These are phyloP conservation scores for Helleia helle DNA, from an alignment of 2,888 invertebrate genomes.

Conservation along the genomic window DNA sequence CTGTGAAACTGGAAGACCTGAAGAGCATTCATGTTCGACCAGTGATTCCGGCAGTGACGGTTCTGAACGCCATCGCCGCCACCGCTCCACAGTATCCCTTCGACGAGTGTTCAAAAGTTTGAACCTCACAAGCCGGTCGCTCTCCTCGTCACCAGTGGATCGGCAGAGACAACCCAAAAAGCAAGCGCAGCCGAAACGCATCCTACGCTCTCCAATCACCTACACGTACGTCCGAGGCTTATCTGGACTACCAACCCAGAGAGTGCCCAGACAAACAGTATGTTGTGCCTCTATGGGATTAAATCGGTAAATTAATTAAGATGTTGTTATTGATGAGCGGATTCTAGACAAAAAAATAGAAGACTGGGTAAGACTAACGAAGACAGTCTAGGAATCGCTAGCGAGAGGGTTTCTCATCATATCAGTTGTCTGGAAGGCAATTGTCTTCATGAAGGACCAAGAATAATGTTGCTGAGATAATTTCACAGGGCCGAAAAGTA, in stretches of 20 bases:
- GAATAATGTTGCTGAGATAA: conserved; percentile 6
- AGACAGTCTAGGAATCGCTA: conserved; percentile 43
- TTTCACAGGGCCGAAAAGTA: neutral
- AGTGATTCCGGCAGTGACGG: conserved; percentile 79
- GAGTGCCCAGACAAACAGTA: conserved; percentile 78
- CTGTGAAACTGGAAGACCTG: conserved; percentile 45
- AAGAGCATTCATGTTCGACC: conserved; percentile 64
- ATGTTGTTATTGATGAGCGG: conserved; percentile 6
- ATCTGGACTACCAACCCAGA: conserved; percentile 86
- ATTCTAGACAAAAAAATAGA: conserved; percentile 31
- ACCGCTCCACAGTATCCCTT: conserved; percentile 77
- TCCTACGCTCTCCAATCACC: conserved; percentile 83
- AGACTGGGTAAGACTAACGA: conserved; percentile 60
- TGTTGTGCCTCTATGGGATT: conserved; percentile 46
- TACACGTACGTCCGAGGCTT: conserved; percentile 88
- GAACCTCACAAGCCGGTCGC: conserved; percentile 76
- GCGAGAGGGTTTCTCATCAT: conserved; percentile 50
- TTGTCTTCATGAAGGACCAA: conserved; percentile 56
- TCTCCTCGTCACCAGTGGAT: conserved; percentile 74
- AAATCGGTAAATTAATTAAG: conserved; percentile 44
- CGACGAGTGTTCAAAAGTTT: conserved; percentile 82
- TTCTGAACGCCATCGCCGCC: conserved; percentile 61
- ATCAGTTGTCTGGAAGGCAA: conserved; percentile 45
- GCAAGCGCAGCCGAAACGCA: conserved; percentile 80
- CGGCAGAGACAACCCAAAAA: conserved; percentile 65